These are phyloP conservation scores for Catostomus latipinnis DNA, from an alignment of 2,797 vertebrate genomes.

Conservation along the genomic window DNA sequence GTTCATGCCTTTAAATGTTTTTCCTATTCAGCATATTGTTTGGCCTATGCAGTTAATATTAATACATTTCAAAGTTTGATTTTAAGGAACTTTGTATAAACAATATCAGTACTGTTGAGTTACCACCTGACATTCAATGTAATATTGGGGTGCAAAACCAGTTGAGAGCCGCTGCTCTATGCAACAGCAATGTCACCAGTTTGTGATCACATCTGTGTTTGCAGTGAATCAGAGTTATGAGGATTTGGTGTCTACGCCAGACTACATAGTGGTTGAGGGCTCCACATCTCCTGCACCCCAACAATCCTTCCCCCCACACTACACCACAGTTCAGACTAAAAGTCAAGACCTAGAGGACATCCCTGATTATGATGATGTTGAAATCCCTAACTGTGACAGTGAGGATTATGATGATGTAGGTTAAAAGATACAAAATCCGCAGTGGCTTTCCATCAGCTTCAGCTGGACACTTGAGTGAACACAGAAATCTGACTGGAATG, in stretches of 20 bases:
- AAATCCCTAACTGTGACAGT: slow-evolving; percentile 41
- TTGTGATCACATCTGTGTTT: slow-evolving; percentile 12
- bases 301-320: background rate
- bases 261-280: slow-evolving; percentile 68
- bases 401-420: slow-evolving; percentile 68
- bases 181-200: slow-evolving; percentile 3
- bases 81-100: too few relatives aligned
- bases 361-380: slow-evolving; percentile 65
- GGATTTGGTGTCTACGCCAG: slow-evolving; percentile 53
- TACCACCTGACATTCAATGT: too few relatives aligned
- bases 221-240: slow-evolving; percentile 67
- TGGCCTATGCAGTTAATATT: too few relatives aligned
- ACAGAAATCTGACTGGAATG: background rate
- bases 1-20: too few relatives aligned
- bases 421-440: slow-evolving; percentile 48
- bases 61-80: too few relatives aligned
- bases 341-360: slow-evolving; percentile 7
- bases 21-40: too few relatives aligned
- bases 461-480: background rate
- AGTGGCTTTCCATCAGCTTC: background rate
- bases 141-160: too few relatives aligned
- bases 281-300: background rate
- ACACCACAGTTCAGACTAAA: background rate
- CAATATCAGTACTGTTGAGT: too few relatives aligned
- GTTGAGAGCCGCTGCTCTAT: background rate